phyloP scores from a whole-genome alignment of 2,888 invertebrate genomes.

The Macropis europaea region DNA sequence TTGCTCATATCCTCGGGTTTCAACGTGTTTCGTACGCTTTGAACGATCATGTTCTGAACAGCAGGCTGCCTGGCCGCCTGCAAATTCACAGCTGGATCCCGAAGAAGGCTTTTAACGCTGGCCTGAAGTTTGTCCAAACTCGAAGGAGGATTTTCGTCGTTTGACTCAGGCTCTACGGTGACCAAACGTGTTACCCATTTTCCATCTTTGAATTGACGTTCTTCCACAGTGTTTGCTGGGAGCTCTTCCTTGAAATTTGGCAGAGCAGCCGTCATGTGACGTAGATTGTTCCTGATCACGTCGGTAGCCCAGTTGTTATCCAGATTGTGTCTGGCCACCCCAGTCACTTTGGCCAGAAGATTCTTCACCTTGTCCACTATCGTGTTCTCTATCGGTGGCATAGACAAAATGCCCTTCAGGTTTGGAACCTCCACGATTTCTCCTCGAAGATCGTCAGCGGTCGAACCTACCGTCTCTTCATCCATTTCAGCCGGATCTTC shows the following conservation, averaged over 20 bases:
- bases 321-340: conserved; percentile 11
- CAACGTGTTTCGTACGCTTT: conserved; percentile 46
- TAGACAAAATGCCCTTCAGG: conserved; percentile 59
- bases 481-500: neutral
- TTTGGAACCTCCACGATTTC: conserved; percentile 59
- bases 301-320: conserved; percentile 28
- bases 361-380: conserved; percentile 57
- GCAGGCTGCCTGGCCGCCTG: conserved; percentile 47
- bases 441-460: conserved; percentile 44
- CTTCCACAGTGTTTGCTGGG: conserved; percentile 35
- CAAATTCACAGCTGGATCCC: conserved; percentile 50
- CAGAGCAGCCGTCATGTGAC: conserved; percentile 17
- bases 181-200: conserved; percentile 40
- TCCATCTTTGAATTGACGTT: conserved; percentile 53
- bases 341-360: conserved; percentile 37
- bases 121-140: conserved; percentile 16
- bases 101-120: conserved; percentile 39
- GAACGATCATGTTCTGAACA: conserved; percentile 66
- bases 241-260: conserved; percentile 1
- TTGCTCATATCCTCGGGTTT: neutral
- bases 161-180: conserved; percentile 15
- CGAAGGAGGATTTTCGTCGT: neutral
- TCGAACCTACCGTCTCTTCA: conserved; percentile 31
- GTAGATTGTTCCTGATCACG: conserved; percentile 44
- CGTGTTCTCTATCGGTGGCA: conserved; percentile 63